Base-by-base conservation (phyloP, 2,797 vertebrate genomes). In the Hipposideros larvatus region DNA sequence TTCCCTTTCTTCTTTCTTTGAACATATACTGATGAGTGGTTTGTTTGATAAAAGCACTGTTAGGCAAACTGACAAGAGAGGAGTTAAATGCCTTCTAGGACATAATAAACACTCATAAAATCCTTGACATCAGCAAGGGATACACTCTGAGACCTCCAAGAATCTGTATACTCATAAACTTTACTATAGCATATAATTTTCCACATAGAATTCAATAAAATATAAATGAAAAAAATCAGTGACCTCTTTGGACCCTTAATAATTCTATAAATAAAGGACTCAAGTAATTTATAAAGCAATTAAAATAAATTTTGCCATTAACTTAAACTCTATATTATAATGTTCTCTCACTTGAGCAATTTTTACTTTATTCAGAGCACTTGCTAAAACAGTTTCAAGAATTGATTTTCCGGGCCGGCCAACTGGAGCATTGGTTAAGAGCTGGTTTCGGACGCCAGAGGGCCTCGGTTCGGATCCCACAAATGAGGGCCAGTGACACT, bases 181-280 rank as follows among this genome's bases (percentile, higher is more conserved):
- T 95, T 87, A 83, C 59, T 90, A 85, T 11, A 87, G 55, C 57
- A 28, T 90, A 70, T 96, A 96, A 96, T 93, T 94, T 73, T 22
- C 65, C 95, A 84, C 66, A 65, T 93, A 91, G 96, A 91, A 87
- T 13, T 5, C 55, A 94, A 73, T 96, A 93, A 97, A 98, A 73
- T 96, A 84, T 41, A 97, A 91, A 59, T 84, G 59, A 66, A 95
- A 93, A 94, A 96, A 90, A 91, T 43, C 95, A 95, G 82, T 90
- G 91, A 96, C 87, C 87, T 70, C 43, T 75, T 96, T 95, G 86
- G 87, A 91, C 55, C 66, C 71, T 91, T 93, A 87, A 87, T 96
- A 79, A 95, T 87, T 96, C 55, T 93, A 93, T 94, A 94, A 85
- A 87, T 94, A 84, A 19, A 91, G 48, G 11, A 46, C 31, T 96